Percentiles rank a stretch among this genome's conserved stretches.
Conservation (phyloP, 1,140 invertebrate species). For the Argopecten irradians region DNA sequence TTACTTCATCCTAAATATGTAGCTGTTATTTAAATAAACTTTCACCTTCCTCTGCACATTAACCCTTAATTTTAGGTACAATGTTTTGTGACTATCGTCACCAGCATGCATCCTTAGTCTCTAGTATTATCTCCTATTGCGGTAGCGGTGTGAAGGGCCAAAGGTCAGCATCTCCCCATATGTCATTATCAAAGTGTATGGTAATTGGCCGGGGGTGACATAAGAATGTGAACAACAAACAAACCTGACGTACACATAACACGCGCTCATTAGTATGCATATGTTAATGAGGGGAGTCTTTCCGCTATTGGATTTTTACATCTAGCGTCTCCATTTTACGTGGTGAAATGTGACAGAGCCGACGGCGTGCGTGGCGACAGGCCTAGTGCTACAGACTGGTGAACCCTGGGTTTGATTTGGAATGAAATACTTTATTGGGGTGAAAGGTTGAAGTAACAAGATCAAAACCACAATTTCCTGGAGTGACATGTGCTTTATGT, state of each 20-base stretch:
- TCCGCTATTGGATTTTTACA: not conserved
- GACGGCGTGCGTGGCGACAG: not conserved
- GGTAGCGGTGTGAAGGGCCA: not conserved
- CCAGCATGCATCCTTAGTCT: not conserved
- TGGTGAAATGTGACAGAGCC: not conserved
- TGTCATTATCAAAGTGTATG: not conserved
- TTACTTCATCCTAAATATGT: no score
- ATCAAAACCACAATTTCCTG: not conserved
- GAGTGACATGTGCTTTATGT: not conserved
- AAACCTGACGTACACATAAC: not conserved
- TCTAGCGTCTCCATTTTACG: not conserved
- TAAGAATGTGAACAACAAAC: slow-evolving; percentile 7
- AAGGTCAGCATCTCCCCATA: not conserved
- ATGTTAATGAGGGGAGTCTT: not conserved
- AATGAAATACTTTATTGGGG: not conserved
- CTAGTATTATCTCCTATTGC: not conserved
- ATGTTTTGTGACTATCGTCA: not conserved
- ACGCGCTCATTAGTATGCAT: slow-evolving; percentile 8
- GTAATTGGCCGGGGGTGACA: slow-evolving; percentile 5
- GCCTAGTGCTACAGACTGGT: not conserved
- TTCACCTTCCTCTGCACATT: not conserved
- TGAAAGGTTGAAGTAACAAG: not conserved
- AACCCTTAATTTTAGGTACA: not conserved
- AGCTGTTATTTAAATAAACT: not conserved
- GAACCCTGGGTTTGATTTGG: not conserved